Evolutionary conservation across 2,113 vertebrate genomes (phyloP).

Genomic region (Athene cunicularia): DNA sequence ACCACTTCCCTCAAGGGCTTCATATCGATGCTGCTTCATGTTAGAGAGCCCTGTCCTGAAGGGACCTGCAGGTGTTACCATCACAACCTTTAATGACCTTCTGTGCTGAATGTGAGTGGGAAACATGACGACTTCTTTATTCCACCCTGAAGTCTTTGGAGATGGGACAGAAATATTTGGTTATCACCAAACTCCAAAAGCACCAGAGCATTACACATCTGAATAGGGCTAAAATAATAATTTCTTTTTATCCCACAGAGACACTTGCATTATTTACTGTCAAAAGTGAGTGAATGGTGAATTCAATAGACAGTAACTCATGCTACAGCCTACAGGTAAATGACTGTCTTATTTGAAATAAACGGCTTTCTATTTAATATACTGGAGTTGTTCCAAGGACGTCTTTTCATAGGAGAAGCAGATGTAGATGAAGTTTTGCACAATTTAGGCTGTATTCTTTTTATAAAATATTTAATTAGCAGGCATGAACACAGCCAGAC

Average conservation of each 20-base stretch:
- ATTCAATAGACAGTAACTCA: constrained; percentile 60
- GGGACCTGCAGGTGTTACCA: background rate
- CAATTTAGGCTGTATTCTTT: constrained; percentile 73
- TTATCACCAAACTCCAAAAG: background rate
- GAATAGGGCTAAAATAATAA: background rate
- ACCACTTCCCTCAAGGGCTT: background rate
- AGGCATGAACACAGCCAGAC: constrained; percentile 74
- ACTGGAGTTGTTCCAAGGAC: constrained; percentile 85
- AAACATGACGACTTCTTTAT: background rate
- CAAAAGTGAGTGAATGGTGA: constrained; percentile 52
- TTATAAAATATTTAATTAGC: constrained; percentile 83
- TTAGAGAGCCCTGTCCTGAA: background rate
- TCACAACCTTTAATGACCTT: fast-evolving
- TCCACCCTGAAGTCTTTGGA: background rate
- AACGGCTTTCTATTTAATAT: constrained; percentile 72
- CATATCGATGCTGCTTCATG: background rate
- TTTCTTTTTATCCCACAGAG: constrained; percentile 18
- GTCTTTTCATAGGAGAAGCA: constrained; percentile 79
- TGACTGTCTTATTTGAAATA: constrained; percentile 68
- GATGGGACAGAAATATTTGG: background rate
- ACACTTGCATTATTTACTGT: constrained; percentile 35
- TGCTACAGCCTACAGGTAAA: constrained; percentile 77
- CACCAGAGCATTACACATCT: background rate
- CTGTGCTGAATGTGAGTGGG: background rate
- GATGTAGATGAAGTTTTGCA: constrained; percentile 83